Percentiles rank a stretch among this genome's conserved stretches.
These are phyloP conservation scores for Penaeus indicus DNA, from an alignment of 1,140 invertebrate genomes.

Conservation along the genomic window DNA sequence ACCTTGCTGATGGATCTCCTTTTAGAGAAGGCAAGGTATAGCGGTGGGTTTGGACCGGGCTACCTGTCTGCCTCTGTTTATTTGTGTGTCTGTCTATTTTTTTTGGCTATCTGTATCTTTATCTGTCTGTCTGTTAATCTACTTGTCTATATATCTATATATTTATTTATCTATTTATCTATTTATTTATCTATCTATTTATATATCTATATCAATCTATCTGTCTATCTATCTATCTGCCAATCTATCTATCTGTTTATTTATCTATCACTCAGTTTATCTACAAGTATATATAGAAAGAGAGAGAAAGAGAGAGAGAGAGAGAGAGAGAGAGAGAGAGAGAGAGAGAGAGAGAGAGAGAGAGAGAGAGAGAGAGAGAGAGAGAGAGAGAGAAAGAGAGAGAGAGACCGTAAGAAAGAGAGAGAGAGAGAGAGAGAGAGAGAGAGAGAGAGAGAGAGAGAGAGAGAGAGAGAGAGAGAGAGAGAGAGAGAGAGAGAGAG, in stretches of 20 bases:
- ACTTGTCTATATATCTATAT: no score
- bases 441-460: neutral
- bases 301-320: slow-evolving; percentile 16
- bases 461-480: no score
- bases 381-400: slow-evolving; percentile 31
- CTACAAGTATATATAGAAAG: neutral
- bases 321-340: slow-evolving; percentile 16
- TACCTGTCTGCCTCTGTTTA: neutral
- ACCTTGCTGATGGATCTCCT: no score
- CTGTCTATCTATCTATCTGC: no score
- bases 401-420: neutral
- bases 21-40: no score
- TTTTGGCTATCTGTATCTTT: no score
- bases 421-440: neutral
- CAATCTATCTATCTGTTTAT: no score
- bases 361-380: slow-evolving; percentile 36
- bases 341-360: slow-evolving; percentile 32
- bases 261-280: neutral
- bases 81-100: slow-evolving; percentile 2
- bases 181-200: neutral
- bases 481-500: no score
- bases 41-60: no score
- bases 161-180: neutral
- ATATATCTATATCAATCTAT: no score
- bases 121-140: no score